These are phyloP conservation scores for Pygocentrus nattereri DNA, from an alignment of 2,797 vertebrate genomes.

Conservation along the genomic window DNA sequence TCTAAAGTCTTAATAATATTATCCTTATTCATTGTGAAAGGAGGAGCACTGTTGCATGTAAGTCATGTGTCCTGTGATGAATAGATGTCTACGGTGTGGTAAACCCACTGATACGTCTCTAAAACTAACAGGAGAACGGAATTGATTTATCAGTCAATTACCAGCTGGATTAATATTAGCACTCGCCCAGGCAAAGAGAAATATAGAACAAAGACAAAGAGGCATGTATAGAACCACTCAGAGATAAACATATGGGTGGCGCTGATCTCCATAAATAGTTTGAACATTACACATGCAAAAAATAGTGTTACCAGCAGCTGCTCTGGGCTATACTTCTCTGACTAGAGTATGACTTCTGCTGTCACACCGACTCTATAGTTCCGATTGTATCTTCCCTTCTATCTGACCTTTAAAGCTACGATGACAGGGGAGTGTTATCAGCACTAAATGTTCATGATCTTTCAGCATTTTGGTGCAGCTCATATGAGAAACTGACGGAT, in stretches of 20 bases:
- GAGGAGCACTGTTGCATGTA: background rate
- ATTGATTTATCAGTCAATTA: background rate
- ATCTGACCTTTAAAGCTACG: slow-evolving; percentile 40
- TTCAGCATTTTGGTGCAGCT: slow-evolving; percentile 3
- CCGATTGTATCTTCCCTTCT: slow-evolving; percentile 24
- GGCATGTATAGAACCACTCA: background rate
- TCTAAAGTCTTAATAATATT: background rate
- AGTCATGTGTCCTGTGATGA: background rate
- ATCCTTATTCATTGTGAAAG: background rate
- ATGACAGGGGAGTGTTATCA: slow-evolving; percentile 40
- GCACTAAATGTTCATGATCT: slow-evolving; percentile 30
- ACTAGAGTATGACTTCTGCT: background rate
- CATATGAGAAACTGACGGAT: background rate
- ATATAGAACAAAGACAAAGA: background rate
- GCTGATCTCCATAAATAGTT: no score
- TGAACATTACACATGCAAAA: background rate
- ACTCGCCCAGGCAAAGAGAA: background rate
- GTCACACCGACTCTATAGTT: slow-evolving; percentile 21
- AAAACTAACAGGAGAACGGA: background rate
- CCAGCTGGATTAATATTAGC: slow-evolving; percentile 11
- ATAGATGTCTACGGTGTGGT: background rate
- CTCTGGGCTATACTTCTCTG: background rate
- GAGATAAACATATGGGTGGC: background rate
- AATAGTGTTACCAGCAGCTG: background rate
- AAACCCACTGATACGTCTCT: background rate